These are phyloP conservation scores for Centropus unirufus DNA, from an alignment of 2,113 vertebrate species.

Conservation along the genomic window DNA sequence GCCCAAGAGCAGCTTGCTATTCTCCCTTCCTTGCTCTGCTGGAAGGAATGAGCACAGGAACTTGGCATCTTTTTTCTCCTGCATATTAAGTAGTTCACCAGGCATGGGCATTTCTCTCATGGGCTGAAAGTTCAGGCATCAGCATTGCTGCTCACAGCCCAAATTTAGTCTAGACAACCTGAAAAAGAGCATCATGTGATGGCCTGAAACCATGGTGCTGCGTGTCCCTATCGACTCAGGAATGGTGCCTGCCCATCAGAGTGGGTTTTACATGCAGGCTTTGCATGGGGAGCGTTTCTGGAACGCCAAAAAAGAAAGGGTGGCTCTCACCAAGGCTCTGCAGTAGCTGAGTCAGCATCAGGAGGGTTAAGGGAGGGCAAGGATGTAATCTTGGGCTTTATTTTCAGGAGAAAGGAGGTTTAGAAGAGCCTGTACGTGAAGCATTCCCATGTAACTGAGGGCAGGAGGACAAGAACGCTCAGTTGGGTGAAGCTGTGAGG, in stretches of 20 bases:
- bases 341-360: background rate
- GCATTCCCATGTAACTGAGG: background rate
- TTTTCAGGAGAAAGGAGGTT: background rate
- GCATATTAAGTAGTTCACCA: conserved; percentile 67
- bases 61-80: conserved; percentile 35
- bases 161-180: background rate
- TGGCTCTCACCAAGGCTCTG: background rate
- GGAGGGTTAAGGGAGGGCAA: background rate
- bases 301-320: background rate
- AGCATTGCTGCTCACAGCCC: background rate
- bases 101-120: background rate
- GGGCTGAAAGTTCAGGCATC: conserved; percentile 39
- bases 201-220: background rate
- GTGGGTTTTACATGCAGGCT: background rate
- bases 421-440: background rate
- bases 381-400: background rate
- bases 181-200: background rate
- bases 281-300: background rate
- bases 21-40: background rate
- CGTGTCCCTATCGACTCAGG: background rate
- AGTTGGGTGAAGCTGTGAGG: background rate
- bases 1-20: conserved; percentile 12
- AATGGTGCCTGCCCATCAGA: background rate
- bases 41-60: conserved; percentile 63
- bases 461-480: background rate